A percentile compares a stretch with the other conserved stretches of the same genome.
These are phyloP conservation scores for Gymnoscelis rufifasciata DNA, from an alignment of 2,888 invertebrate genomes.

Conservation along the genomic window DNA sequence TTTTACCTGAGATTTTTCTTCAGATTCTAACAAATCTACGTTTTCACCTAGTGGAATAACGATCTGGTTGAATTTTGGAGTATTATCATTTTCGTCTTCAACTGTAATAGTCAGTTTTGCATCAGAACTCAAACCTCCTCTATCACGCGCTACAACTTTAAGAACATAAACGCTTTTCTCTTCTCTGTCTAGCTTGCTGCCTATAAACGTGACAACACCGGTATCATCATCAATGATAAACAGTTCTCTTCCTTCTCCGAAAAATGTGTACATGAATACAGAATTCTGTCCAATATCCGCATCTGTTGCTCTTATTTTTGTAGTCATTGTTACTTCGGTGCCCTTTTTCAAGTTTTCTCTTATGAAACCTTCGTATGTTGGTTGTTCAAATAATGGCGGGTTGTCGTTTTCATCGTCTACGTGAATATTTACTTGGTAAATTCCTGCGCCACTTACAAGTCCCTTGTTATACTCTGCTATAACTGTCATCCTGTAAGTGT, in stretches of 20 bases:
- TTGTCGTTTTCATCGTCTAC: constrained; percentile 94
- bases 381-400: constrained; percentile 86
- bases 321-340: constrained; percentile 84
- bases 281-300: constrained; percentile 84
- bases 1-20: constrained; percentile 71
- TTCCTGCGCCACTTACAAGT: constrained; percentile 83
- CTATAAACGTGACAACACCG: constrained; percentile 80
- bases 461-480: constrained; percentile 88
- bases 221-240: constrained; percentile 83
- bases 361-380: constrained; percentile 86
- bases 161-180: constrained; percentile 83
- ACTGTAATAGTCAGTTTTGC: constrained; percentile 84
- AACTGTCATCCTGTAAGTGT: constrained; percentile 86
- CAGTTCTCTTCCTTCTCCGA: constrained; percentile 86
- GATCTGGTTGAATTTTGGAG: constrained; percentile 84
- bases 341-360: constrained; percentile 86
- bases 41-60: constrained; percentile 83
- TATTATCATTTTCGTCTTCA: constrained; percentile 90
- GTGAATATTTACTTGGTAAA: constrained; percentile 87
- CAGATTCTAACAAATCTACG: constrained; percentile 82
- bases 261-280: constrained; percentile 82
- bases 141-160: constrained; percentile 86
- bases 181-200: constrained; percentile 85
- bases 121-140: constrained; percentile 86
- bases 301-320: constrained; percentile 84